These are phyloP conservation scores for Aplodontia rufa DNA, from an alignment of 2,113 vertebrate species.

Conservation along the genomic window DNA sequence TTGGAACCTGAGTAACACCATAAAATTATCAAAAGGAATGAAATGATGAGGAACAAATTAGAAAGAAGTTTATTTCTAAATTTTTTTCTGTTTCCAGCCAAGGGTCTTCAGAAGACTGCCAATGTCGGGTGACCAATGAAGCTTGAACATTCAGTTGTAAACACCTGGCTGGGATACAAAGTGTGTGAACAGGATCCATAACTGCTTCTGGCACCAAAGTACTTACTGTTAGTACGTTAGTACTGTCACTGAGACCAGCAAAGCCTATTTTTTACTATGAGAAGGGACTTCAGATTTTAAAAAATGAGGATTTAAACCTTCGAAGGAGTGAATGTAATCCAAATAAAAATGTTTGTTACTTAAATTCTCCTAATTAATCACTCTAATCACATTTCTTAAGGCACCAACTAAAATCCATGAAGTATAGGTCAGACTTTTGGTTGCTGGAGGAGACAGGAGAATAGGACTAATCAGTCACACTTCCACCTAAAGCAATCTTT, in stretches of 20 bases:
- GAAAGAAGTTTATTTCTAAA: slow-evolving; percentile 17
- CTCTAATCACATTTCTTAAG: slow-evolving; percentile 72
- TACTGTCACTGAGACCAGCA: background rate
- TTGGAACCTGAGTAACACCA: background rate
- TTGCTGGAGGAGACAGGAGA: slow-evolving; percentile 39
- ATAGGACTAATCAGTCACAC: slow-evolving; percentile 75
- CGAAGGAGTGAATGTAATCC: slow-evolving; percentile 18
- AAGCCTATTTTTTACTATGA: background rate
- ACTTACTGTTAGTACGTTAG: background rate
- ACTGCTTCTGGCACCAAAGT: slow-evolving; percentile 4
- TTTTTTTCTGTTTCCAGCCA: background rate
- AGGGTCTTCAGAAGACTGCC: background rate
- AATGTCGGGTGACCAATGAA: background rate
- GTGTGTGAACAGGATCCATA: background rate
- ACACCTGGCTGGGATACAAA: background rate
- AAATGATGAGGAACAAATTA: slow-evolving; percentile 4
- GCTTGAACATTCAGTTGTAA: slow-evolving; percentile 22
- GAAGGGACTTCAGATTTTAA: slow-evolving; percentile 6
- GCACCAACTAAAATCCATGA: slow-evolving; percentile 72
- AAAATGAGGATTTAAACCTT: background rate
- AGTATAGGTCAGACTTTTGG: slow-evolving; percentile 69
- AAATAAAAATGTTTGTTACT: slow-evolving; percentile 67
- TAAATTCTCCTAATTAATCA: slow-evolving; percentile 65
- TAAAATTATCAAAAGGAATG: background rate
- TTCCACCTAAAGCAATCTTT: slow-evolving; percentile 76